Base-by-base conservation (phyloP, 2,888 invertebrate genomes). In the Cetonia aurata region DNA sequence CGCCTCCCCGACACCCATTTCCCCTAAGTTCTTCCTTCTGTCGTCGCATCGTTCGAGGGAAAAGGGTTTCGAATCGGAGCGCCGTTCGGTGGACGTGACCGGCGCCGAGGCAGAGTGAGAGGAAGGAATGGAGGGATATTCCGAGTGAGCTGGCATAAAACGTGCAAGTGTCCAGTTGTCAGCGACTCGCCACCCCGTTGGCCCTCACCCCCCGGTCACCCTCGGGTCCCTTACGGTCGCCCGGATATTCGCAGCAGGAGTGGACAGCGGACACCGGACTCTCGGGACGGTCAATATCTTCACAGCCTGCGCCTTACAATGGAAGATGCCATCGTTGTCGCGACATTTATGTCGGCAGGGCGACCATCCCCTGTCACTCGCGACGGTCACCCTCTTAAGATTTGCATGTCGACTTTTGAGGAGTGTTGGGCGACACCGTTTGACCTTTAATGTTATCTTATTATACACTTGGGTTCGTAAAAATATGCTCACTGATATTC, bases 151-250 rank as follows among this genome's bases (percentile, higher is more conserved):
- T 76, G 76, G 76, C 74, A 76, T 76, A 77, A 79, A 77, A 76
- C 77, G 79, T 77, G 76, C 75, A 78, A 79, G 81, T 82, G 82
- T 80, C 80, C 80, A 77, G 80, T 79, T 80, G 80, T 79, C 79
- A 80, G 78, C 74, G 74, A 72, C 71, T 56, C 67, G 70, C 72
- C 69, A 67, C 72, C 69, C 71, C 68, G 67, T 50, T 69, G 55
- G 60, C 59, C 62, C 69, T 70, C 57, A 56, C 37, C 56, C 31
- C 25, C 25, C 19, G 48, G 15, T 6, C 50, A 48, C 53, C 50
- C 17, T 6, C 15, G 57, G 4, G 37, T 46, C 46, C 46, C 48
- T 53, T 19, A 46, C 55, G 57, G 41, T 48, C 44, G 68, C 69
- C 65, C 65, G 62, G 69, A 67, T 50, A 71, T 67, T 60, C 57